Evolutionary conservation across 92 coral and sea anemone genomes (phyloP), one percentile per base, ranked within the genome.

Genomic region (Chrysogorgia sp.): DNA sequence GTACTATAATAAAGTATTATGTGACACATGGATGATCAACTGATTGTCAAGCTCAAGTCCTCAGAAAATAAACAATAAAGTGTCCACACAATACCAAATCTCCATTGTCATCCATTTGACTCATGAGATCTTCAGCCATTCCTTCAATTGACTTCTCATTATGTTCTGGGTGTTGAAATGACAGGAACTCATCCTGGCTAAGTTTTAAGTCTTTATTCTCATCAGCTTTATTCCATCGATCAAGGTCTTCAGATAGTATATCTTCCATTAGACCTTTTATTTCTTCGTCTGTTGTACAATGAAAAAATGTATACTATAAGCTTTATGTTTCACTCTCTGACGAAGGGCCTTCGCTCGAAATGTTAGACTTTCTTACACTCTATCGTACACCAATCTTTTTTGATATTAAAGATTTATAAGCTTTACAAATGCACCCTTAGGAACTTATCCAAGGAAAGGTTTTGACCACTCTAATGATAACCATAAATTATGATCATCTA

Each of bases 161-260:
- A 62, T 93, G 92, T 66, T 93, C 98, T 31, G 98, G 98, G 74
- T 93, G 98, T 22, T 89, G 89, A 62, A 93, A 91, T 61, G 90
- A 91, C 74, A 93, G 84, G 72, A 91, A 93, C 74, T 93, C 98
- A 9, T 86, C 86, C 43, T 84, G 89, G 22, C 85, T 90, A 17
- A 93, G 68, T 34, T 80, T 85, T 48, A 83, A 88, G 71, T 93
- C 96, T n/a, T 74, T 47, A 59, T 93, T 88, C 48, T 81, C 59
- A 64, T 93, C 97, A 26, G 92, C 92, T 81, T 88, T 86, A 75
- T 86, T 86, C 90, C 90, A 90, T 26, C 82, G 80, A 10, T 63
- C 80, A 31, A 82, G 82, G 40, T 88, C 90, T 15, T 90, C 92
- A 13, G 89, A 85, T 40, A 88, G 80, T n/a, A 85, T 92, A 48